Evolutionary conservation across 2,113 vertebrate species (phyloP), one percentile per base, ranked within the genome.

Genomic region (Anoplopoma fimbria): DNA sequence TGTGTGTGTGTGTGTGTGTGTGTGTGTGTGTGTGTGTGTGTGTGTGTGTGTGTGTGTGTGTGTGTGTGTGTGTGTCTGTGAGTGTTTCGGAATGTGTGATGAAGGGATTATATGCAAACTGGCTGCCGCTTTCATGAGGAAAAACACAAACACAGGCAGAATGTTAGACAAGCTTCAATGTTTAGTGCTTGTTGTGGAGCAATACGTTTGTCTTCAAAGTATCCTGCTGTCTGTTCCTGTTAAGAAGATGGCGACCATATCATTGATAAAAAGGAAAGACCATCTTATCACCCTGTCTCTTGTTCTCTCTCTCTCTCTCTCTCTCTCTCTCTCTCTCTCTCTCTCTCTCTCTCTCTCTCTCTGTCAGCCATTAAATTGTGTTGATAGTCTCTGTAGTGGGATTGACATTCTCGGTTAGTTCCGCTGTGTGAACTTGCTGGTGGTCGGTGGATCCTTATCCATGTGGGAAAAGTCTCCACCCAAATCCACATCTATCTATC

Each of bases 381-480:
- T 75, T 82, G 75, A 84, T 83, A 77, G 76, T 65, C 57, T 72
- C 62, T 49, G 76, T 47, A 51, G 72, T 77, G 57, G 77, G 83
- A 83, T 77, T 80, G 61, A 83, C 83, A 74, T 88, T 88, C 69
- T 78, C 68, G 23, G 71, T 82, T 83, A 69, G 83, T 80, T 80
- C 58, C 67, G 40, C 61, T 74, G 72, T 80, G 76, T 76, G 75
- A 75, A 79, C 72, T 49, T 55, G 36, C 75, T 75, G 65, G 79
- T 75, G 75, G 82, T 84, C 60, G 14, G 51, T 81, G 57, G 77
- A 79, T 78, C 78, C 75, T 61, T 55, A 84, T 81, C 69, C 86
- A 42, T 42, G n/a, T 72, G 77, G 77, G 81, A 81, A 79, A 77
- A 47, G 69, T 69, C 77, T 78, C 71, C 72, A 72, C 47, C 68